A percentile compares a stretch with the other conserved stretches of the same genome.
phyloP scores from a whole-genome alignment of 2,797 vertebrate genomes.

The Sebastolobus altivelis region DNA sequence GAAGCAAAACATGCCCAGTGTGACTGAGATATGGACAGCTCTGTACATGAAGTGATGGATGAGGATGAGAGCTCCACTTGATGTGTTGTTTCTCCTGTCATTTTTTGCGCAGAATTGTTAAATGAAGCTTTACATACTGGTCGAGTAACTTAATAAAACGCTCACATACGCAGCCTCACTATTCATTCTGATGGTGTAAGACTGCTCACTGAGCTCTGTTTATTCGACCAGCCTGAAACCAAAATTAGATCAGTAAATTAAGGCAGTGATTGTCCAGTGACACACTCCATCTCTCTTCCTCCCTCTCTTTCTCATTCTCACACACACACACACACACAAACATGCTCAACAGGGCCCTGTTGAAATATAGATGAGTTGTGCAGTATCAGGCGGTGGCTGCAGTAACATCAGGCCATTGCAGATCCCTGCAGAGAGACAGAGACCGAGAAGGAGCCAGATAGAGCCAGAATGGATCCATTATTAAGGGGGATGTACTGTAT shows the following conservation, averaged over 20 bases:
- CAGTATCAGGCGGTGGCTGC: conserved; percentile 52
- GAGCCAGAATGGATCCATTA: conserved; percentile 45
- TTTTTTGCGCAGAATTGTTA: neutral
- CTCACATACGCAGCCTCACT: neutral
- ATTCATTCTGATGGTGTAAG: neutral
- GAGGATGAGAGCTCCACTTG: neutral
- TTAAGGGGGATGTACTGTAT: conserved; percentile 30
- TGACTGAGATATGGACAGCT: neutral
- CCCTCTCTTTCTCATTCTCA: neutral
- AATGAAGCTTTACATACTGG: neutral
- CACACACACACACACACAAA: conserved; percentile 27
- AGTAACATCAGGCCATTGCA: conserved; percentile 39
- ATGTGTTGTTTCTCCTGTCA: neutral
- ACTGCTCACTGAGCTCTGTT: conserved; percentile 19
- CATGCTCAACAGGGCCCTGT: conserved; percentile 10
- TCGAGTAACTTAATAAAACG: neutral
- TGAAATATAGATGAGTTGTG: conserved; percentile 69
- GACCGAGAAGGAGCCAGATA: conserved; percentile 24
- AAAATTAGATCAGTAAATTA: conserved; percentile 62
- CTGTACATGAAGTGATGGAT: neutral
- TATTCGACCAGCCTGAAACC: conserved; percentile 5
- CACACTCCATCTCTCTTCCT: neutral
- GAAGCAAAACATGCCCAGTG: neutral
- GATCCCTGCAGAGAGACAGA: conserved; percentile 44
- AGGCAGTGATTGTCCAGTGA: conserved; percentile 46